phyloP scores from a whole-genome alignment of 2,113 vertebrate species.

The Hymenochirus boettgeri region DNA sequence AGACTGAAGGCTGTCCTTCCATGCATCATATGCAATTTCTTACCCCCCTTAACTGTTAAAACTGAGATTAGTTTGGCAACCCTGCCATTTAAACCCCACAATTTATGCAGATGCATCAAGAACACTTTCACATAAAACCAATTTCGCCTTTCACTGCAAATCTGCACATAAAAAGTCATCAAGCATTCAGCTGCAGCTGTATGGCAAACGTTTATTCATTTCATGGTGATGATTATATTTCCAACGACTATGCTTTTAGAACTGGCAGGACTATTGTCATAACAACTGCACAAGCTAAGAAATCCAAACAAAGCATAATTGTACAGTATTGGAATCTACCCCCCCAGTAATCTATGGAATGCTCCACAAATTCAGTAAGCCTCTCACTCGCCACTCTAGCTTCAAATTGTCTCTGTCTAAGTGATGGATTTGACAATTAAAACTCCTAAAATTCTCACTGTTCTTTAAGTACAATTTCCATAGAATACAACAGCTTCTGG shows the following conservation, averaged over 20 bases:
- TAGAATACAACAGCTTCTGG: conserved; percentile 44
- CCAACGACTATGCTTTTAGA: conserved; percentile 16
- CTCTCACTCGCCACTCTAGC: conserved; percentile 44
- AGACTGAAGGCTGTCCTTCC: too few species aligned
- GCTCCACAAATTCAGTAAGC: conserved; percentile 44
- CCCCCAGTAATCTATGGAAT: conserved; percentile 39
- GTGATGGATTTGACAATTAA: conserved; percentile 54
- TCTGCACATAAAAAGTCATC: conserved; percentile 45
- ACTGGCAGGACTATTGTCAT: conserved; percentile 37
- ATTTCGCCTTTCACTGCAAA: conserved; percentile 20
- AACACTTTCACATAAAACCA: too few species aligned
- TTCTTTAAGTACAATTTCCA: conserved; percentile 52
- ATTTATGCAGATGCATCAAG: too few species aligned
- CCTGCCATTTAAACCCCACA: too few species aligned
- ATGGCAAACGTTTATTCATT: conserved; percentile 27
- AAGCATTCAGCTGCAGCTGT: conserved; percentile 45
- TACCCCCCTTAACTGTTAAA: too few species aligned
- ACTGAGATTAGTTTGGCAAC: too few species aligned
- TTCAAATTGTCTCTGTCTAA: conserved; percentile 46
- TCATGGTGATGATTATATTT: neutral
- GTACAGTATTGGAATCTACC: conserved; percentile 40
- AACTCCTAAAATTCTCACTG: conserved; percentile 47
- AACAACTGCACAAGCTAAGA: conserved; percentile 34
- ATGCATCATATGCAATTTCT: too few species aligned
- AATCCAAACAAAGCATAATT: conserved; percentile 33